Percentiles rank a stretch among this genome's conserved stretches.
These are phyloP conservation scores for Meandrusa payeni DNA, from an alignment of 2,888 invertebrate species.

Conservation along the genomic window DNA sequence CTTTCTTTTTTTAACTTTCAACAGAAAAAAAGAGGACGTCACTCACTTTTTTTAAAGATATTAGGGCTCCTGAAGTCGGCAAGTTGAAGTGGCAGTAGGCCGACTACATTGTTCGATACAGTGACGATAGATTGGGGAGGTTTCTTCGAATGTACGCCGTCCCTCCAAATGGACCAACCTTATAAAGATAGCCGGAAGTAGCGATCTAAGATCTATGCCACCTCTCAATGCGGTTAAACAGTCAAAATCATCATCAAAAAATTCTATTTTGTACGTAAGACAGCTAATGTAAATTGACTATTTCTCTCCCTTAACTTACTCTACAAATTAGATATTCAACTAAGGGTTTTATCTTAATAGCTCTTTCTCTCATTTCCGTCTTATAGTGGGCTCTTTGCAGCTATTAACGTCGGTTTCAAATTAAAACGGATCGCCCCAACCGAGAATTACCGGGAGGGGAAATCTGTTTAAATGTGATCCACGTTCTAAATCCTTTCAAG, in stretches of 20 bases:
- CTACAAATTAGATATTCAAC: constrained; percentile 8
- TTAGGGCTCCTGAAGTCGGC: too few species aligned
- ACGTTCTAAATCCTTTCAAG: too few species aligned
- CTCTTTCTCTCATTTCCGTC: constrained; percentile 8
- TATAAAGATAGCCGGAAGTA: too few species aligned
- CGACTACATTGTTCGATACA: too few species aligned
- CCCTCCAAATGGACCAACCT: too few species aligned
- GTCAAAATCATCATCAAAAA: neutral
- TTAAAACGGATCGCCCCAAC: constrained; percentile 8
- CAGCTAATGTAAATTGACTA: neutral
- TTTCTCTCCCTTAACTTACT: neutral
- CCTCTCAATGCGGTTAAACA: neutral
- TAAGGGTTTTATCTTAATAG: constrained; percentile 13
- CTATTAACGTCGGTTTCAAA: constrained; percentile 12
- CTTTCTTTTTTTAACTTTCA: too few species aligned
- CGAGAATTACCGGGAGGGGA: neutral
- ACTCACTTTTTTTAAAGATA: too few species aligned
- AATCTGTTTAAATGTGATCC: neutral
- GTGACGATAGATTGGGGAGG: too few species aligned
- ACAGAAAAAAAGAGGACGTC: too few species aligned
- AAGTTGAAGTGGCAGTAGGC: too few species aligned
- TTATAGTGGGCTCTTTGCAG: neutral
- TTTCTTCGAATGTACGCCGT: too few species aligned
- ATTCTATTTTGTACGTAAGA: neutral
- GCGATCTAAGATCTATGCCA: neutral